Percentiles rank a stretch among this genome's conserved stretches.
These are phyloP conservation scores for Parapristionchus giblindavisi DNA, from an alignment of 2,888 invertebrate species.

Conservation along the genomic window DNA sequence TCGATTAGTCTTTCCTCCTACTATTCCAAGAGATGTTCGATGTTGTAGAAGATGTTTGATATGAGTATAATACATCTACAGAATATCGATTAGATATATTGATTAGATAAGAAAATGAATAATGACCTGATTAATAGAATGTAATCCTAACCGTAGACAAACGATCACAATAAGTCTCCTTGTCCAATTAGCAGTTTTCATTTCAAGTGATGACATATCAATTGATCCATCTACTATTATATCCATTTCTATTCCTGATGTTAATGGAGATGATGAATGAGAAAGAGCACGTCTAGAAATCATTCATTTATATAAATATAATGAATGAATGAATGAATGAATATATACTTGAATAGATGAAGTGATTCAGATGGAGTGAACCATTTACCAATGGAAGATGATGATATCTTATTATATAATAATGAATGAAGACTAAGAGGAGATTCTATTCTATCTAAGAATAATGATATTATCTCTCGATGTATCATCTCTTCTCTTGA, in stretches of 20 bases:
- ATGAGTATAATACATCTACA: conserved; percentile 12
- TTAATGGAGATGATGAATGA: conserved; percentile 48
- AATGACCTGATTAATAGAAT: conserved; percentile 57
- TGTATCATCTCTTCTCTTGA: conserved; percentile 17
- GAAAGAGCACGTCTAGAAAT: conserved; percentile 50
- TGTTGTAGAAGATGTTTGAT: conserved; percentile 21
- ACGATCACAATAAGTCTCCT: conserved; percentile 57
- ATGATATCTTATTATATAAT: background rate
- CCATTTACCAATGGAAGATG: background rate
- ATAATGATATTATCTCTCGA: conserved; percentile 1
- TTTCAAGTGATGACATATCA: conserved; percentile 44
- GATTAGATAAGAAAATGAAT: background rate
- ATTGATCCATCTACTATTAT: conserved; percentile 55
- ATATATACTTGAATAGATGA: conserved; percentile 18
- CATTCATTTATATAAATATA: background rate
- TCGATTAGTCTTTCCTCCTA: conserved; percentile 91
- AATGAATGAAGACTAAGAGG: conserved; percentile 14
- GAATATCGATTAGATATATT: background rate
- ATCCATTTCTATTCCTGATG: conserved; percentile 47
- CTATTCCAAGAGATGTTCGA: conserved; percentile 85
- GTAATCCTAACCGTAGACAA: conserved; percentile 56
- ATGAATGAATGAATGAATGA: background rate
- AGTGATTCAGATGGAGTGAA: conserved; percentile 22
- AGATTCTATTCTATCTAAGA: background rate
- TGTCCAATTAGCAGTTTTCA: conserved; percentile 55